These are phyloP conservation scores for Antennarius maculatus DNA, from an alignment of 2,797 vertebrate species.

Conservation along the genomic window DNA sequence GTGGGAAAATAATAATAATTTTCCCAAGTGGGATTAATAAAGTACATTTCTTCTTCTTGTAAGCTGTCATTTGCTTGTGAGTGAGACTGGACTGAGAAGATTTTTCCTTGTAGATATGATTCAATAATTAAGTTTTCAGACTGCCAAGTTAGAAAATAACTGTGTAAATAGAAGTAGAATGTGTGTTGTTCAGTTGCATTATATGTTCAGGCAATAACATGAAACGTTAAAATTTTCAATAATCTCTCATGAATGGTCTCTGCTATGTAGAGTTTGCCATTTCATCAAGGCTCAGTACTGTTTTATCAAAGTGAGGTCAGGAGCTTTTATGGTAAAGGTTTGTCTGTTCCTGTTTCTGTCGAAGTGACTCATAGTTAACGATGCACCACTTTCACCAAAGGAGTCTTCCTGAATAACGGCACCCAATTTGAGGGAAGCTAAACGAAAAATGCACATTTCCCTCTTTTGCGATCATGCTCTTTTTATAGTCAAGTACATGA, in stretches of 20 bases:
- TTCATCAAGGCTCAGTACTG: neutral
- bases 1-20: neutral
- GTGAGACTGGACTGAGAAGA: constrained; percentile 42
- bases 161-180: neutral
- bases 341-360: constrained; percentile 50
- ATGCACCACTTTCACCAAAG: constrained; percentile 75
- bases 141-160: constrained; percentile 17
- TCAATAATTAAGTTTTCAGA: constrained; percentile 23
- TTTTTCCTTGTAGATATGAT: constrained; percentile 36
- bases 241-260: neutral
- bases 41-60: no score
- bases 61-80: constrained; percentile 23
- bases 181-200: constrained; percentile 11
- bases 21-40: no score
- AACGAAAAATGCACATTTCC: constrained; percentile 35
- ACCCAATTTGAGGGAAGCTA: constrained; percentile 46
- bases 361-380: constrained; percentile 80
- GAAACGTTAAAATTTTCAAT: neutral
- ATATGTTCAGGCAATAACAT: neutral
- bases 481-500: constrained; percentile 22
- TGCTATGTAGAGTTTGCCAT: constrained; percentile 1
- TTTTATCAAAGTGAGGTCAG: constrained; percentile 52
- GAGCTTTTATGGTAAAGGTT: constrained; percentile 46
- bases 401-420: constrained; percentile 78
- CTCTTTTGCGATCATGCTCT: constrained; percentile 16